A percentile compares a stretch with the other conserved stretches of the same genome.
phyloP scores from a whole-genome alignment of 2,113 vertebrate genomes.

The Sinocyclocheilus anophthalmus region DNA sequence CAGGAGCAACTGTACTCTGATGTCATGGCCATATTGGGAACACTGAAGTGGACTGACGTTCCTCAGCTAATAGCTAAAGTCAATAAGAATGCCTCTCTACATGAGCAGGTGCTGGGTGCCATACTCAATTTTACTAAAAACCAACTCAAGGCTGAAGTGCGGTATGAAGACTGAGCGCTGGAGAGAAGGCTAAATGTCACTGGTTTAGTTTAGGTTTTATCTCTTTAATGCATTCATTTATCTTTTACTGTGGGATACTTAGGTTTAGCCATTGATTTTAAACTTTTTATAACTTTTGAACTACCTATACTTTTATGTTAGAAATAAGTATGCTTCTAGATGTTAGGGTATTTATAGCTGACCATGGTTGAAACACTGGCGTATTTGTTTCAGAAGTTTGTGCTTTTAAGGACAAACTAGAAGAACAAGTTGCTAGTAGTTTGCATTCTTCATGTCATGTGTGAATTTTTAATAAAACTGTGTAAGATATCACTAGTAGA shows the following conservation, averaged over 20 bases:
- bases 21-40: slow-evolving; percentile 61
- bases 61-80: slow-evolving; percentile 79
- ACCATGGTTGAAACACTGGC: no score
- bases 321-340: neutral
- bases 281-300: no score
- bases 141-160: slow-evolving; percentile 77
- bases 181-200: neutral
- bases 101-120: slow-evolving; percentile 72
- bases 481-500: neutral
- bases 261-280: neutral
- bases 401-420: no score
- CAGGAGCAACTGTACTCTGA: slow-evolving; percentile 74
- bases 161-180: slow-evolving; percentile 71
- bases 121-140: slow-evolving; percentile 75
- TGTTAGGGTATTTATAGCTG: neutral
- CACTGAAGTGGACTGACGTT: slow-evolving; percentile 79
- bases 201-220: neutral
- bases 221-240: neutral
- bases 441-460: no score
- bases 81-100: slow-evolving; percentile 75
- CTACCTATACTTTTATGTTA: neutral
- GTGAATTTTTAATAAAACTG: neutral
- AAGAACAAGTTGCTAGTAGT: no score
- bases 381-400: no score
- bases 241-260: neutral